These are phyloP conservation scores for Lampris incognitus DNA, from an alignment of 2,113 vertebrate species.

Conservation along the genomic window DNA sequence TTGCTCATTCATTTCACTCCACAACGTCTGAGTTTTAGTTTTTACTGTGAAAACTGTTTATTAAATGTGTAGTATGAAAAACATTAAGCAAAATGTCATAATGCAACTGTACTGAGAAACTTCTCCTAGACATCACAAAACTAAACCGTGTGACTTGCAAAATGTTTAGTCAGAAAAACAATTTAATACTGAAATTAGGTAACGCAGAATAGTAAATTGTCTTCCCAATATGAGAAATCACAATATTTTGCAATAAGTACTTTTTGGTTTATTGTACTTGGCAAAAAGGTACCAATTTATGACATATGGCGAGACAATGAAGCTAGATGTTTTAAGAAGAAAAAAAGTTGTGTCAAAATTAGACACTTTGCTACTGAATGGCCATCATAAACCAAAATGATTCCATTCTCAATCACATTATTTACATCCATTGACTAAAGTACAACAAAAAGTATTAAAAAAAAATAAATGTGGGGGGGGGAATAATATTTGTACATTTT, in stretches of 20 bases:
- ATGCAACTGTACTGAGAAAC: constrained; percentile 74
- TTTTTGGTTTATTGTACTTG: constrained; percentile 77
- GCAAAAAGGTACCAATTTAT: constrained; percentile 83
- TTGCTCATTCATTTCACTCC: constrained; percentile 69
- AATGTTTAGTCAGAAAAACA: constrained; percentile 70
- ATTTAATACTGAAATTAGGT: constrained; percentile 84
- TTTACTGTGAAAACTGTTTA: constrained; percentile 72
- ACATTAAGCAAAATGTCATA: constrained; percentile 75
- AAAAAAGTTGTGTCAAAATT: constrained; percentile 60
- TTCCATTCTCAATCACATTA: constrained; percentile 62
- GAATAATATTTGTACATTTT: constrained; percentile 70
- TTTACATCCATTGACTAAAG: constrained; percentile 77
- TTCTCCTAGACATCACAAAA: constrained; percentile 62
- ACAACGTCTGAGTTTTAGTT: constrained; percentile 66
- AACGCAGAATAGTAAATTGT: constrained; percentile 77
- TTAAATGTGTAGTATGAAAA: constrained; percentile 81
- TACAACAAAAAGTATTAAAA: constrained; percentile 59
- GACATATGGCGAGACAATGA: constrained; percentile 80
- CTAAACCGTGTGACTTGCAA: constrained; percentile 68
- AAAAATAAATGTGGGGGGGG: constrained; percentile 34
- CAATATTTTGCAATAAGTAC: constrained; percentile 80
- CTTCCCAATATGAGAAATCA: constrained; percentile 89
- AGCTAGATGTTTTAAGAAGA: constrained; percentile 62
- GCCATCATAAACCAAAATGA: constrained; percentile 60
- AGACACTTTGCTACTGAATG: constrained; percentile 75